Base-by-base conservation (phyloP, 2,888 invertebrate genomes). In the Ornithoptera priamus region DNA sequence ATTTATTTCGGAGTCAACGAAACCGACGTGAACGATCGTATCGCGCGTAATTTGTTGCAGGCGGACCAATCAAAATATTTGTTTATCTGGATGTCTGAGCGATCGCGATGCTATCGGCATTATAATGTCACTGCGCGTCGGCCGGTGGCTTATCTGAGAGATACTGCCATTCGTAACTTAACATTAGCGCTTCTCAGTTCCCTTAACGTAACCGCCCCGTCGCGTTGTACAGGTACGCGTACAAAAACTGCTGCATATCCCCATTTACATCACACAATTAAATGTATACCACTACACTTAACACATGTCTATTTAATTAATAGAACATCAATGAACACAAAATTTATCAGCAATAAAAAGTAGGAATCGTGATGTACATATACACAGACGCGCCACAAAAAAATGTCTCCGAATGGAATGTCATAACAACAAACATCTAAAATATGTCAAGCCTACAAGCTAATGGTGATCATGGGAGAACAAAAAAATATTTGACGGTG, bases 401-500 rank as follows among this genome's bases (percentile, higher is more conserved):
- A 74, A 74, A 76, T 66, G 73, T 72, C 73, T 72, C 63, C 67
- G 75, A 70, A 76, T 78, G 78, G 80, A 79, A 80, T 79, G 79
- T 81, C 74, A 80, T 76, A 81, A 80, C 79, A 84, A 82, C 85
- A 86, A 85, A 83, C 81, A 81, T 79, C 74, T 75, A 79, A 81
- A 82, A 82, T 79, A 81, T 83, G 82, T 85, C 84, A 84, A 83
- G 82, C 79, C 80, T 80, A 80, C 80, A 72, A 77, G 75, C 80
- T 84, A 84, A 85, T 85, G 86, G 87, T 84, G 86, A 90, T 90
- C 86, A 90, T 86, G 84, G 84, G 83, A 85, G 88, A 89, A 90
- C 87, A 90, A 88, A 90, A 89, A 88, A 90, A 89, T 89, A 88
- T 89, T 86, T 92, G 90, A 85, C 81, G 76, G 76, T 75, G 78